phyloP scores from a whole-genome alignment of 2,888 invertebrate species.

The Syrista parreyssii region DNA sequence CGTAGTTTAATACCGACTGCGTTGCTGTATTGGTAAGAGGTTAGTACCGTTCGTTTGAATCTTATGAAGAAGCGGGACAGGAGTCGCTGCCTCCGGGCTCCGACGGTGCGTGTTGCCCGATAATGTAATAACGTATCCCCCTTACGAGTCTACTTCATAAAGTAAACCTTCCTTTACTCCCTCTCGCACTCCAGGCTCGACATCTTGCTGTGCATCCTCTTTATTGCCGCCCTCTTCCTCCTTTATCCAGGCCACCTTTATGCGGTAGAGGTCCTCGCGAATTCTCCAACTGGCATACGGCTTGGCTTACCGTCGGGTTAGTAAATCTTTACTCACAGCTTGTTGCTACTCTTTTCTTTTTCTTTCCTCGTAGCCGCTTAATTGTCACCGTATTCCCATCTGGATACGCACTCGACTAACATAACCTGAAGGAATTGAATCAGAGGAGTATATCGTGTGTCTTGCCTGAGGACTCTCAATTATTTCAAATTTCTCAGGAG shows the following conservation, averaged over 20 bases:
- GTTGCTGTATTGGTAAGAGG: neutral
- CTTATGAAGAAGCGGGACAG: slow-evolving; percentile 22
- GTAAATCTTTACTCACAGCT: neutral
- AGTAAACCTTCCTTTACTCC: slow-evolving; percentile 42
- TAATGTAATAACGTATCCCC: slow-evolving; percentile 61
- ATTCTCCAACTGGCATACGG: neutral
- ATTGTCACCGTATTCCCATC: neutral
- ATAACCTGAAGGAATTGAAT: neutral
- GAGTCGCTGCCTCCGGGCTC: slow-evolving; percentile 4
- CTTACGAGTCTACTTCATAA: slow-evolving; percentile 61
- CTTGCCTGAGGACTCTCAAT: neutral
- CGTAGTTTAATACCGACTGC: neutral
- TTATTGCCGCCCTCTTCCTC: slow-evolving; percentile 21
- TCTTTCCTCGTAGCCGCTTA: neutral
- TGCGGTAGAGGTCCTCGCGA: slow-evolving; percentile 32
- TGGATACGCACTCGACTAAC: neutral
- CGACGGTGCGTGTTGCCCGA: slow-evolving; percentile 54
- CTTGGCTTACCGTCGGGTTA: neutral
- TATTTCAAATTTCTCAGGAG: neutral
- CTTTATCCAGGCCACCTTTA: slow-evolving; percentile 61
- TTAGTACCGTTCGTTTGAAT: slow-evolving; percentile 21
- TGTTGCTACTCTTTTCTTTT: neutral
- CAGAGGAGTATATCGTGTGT: neutral
- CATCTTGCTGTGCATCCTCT: slow-evolving; percentile 29
- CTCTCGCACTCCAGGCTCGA: slow-evolving; percentile 26